Conservation (phyloP, 1,140 invertebrate species). For the Ips typographus region DNA sequence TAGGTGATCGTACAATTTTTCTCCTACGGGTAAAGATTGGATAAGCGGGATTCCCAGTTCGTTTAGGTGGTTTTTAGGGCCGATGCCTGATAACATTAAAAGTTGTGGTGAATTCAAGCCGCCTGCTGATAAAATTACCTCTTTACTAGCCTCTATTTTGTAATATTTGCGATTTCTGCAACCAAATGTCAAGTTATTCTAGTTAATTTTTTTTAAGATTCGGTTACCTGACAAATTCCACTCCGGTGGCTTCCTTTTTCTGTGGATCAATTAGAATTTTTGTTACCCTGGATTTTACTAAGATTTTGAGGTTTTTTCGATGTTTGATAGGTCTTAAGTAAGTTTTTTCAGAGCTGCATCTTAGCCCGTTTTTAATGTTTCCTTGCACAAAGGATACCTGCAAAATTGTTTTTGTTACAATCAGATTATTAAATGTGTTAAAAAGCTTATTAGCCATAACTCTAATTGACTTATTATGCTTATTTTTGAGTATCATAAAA, state of each 20-base stretch:
- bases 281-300: slow-evolving; percentile 79
- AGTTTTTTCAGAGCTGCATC: slow-evolving; percentile 87
- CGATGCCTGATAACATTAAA: slow-evolving; percentile 79
- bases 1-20: slow-evolving; percentile 60
- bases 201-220: slow-evolving; percentile 4
- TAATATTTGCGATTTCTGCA: slow-evolving; percentile 51
- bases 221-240: slow-evolving; percentile 59
- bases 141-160: slow-evolving; percentile 73
- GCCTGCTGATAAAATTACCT: slow-evolving; percentile 86
- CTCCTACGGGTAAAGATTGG: slow-evolving; percentile 56
- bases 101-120: slow-evolving; percentile 79
- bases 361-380: slow-evolving; percentile 71
- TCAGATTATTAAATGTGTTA: neutral
- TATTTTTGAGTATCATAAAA: too few relatives aligned
- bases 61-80: slow-evolving; percentile 62
- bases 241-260: slow-evolving; percentile 63
- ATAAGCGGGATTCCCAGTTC: slow-evolving; percentile 52
- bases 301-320: slow-evolving; percentile 83
- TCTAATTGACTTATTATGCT: too few relatives aligned
- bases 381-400: slow-evolving; percentile 82
- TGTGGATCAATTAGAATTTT: slow-evolving; percentile 75
- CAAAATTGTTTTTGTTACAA: neutral
- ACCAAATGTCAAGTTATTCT: slow-evolving; percentile 3
- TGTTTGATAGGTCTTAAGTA: slow-evolving; percentile 80
- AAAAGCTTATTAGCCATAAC: neutral